phyloP scores from a whole-genome alignment of 30 jellyfish, hydroid and myxozoan species.

The Hydractinia echinata region DNA sequence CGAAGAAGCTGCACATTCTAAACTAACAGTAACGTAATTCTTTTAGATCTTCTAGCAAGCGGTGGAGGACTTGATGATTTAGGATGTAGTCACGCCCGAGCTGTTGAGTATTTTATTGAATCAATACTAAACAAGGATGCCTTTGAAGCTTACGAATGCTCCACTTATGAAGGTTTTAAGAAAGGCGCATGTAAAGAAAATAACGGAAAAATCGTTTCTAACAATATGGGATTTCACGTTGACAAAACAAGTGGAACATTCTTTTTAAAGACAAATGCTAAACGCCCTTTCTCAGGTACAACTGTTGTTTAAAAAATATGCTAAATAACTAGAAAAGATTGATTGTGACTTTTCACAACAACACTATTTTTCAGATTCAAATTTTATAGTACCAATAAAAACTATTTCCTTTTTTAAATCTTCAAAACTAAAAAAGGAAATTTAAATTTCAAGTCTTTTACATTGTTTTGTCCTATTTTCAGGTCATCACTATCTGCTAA shows the following conservation, averaged over 20 bases:
- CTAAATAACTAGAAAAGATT: no score
- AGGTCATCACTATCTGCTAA: no score
- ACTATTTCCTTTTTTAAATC: no score
- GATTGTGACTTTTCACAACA: no score
- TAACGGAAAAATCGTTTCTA: conserved; percentile 36
- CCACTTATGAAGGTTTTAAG: conserved; percentile 25
- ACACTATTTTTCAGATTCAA: no score
- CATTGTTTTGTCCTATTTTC: no score
- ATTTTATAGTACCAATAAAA: no score
- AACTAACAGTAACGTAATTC: no score
- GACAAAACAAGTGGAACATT: neutral
- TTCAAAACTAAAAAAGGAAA: no score
- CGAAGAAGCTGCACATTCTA: no score
- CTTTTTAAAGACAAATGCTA: neutral
- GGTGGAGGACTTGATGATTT: conserved; percentile 25
- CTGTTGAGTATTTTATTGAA: conserved; percentile 45
- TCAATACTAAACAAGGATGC: conserved; percentile 38
- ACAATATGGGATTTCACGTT: conserved; percentile 60
- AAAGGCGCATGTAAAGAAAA: conserved; percentile 34
- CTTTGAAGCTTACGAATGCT: conserved; percentile 51
- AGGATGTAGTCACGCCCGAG: conserved; percentile 68
- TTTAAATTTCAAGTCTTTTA: no score
- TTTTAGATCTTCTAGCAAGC: neutral
- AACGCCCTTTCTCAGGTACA: conserved; percentile 7
- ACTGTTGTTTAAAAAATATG: no score